Conservation (phyloP, 2,888 invertebrate genomes). For the Sthenelais limicola region DNA sequence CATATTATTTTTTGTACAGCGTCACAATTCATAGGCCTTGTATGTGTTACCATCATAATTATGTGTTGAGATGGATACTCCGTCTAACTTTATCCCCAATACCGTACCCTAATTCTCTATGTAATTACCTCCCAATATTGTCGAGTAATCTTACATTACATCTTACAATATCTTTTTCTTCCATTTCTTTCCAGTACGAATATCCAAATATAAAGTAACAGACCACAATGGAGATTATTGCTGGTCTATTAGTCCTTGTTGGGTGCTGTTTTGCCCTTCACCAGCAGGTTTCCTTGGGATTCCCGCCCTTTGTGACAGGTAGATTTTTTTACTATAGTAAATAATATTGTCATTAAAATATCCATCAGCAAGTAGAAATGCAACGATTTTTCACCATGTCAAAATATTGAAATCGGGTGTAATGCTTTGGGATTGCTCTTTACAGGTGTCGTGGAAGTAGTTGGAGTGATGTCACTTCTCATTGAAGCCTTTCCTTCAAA, state of each 20-base stretch:
- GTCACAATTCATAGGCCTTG: too few species aligned
- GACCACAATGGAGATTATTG: slow-evolving; percentile 27
- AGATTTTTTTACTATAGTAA: not conserved
- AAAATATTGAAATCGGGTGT: too few species aligned
- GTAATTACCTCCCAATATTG: too few species aligned
- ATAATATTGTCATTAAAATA: not conserved
- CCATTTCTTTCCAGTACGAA: too few species aligned
- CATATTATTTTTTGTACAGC: too few species aligned
- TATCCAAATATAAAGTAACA: too few species aligned
- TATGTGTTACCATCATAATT: too few species aligned
- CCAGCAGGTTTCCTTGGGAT: slow-evolving; percentile 9
- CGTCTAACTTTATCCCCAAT: too few species aligned
- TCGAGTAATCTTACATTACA: too few species aligned
- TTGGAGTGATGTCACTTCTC: slow-evolving; percentile 22
- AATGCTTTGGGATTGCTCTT: not conserved
- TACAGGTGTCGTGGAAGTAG: slow-evolving; percentile 24
- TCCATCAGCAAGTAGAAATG: not conserved
- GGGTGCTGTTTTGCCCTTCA: slow-evolving; percentile 22
- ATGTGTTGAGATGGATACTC: too few species aligned
- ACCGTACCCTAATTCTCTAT: too few species aligned
- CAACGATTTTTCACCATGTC: not conserved
- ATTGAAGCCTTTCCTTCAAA: slow-evolving; percentile 14
- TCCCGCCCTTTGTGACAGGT: slow-evolving; percentile 27
- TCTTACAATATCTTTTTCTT: too few species aligned
- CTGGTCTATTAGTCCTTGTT: slow-evolving; percentile 13